Conservation (phyloP, 2,888 invertebrate species). For the Drosophila mercatorum region DNA sequence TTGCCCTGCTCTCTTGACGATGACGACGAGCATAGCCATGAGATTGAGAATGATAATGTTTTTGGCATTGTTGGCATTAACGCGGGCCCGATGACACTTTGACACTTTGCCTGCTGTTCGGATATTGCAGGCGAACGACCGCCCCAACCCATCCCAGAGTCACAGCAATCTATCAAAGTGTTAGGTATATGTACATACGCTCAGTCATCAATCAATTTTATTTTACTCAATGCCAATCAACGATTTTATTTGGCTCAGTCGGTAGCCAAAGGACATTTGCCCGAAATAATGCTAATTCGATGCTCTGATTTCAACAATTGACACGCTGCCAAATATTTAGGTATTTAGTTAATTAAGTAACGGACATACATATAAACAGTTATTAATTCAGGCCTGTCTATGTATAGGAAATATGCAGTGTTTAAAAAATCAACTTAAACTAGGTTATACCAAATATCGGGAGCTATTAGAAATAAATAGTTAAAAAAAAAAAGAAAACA, state of each 20-base stretch:
- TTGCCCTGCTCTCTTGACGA: slow-evolving; percentile 17
- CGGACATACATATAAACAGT: neutral
- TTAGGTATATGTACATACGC: slow-evolving; percentile 45
- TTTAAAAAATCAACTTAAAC: neutral
- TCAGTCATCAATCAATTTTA: slow-evolving; percentile 80
- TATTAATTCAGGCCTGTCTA: neutral
- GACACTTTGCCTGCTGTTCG: slow-evolving; percentile 68
- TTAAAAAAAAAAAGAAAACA: no score
- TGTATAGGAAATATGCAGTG: no score
- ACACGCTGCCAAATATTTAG: slow-evolving; percentile 18
- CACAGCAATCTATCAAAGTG: slow-evolving; percentile 77
- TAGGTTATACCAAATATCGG: neutral
- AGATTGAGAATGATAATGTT: slow-evolving; percentile 36
- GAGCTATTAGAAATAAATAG: no score
- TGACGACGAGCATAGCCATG: slow-evolving; percentile 9
- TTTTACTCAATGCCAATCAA: slow-evolving; percentile 61
- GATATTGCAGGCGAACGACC: slow-evolving; percentile 11
- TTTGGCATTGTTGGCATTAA: slow-evolving; percentile 45
- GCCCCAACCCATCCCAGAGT: slow-evolving; percentile 11
- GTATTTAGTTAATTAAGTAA: neutral
- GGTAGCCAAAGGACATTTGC: slow-evolving; percentile 14
- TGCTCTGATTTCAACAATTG: slow-evolving; percentile 33
- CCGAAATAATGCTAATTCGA: slow-evolving; percentile 31
- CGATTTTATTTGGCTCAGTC: slow-evolving; percentile 37
- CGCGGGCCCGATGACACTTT: slow-evolving; percentile 57